Evolutionary conservation across 2,797 vertebrate genomes (phyloP).

Genomic region (Muscicapa striata): DNA sequence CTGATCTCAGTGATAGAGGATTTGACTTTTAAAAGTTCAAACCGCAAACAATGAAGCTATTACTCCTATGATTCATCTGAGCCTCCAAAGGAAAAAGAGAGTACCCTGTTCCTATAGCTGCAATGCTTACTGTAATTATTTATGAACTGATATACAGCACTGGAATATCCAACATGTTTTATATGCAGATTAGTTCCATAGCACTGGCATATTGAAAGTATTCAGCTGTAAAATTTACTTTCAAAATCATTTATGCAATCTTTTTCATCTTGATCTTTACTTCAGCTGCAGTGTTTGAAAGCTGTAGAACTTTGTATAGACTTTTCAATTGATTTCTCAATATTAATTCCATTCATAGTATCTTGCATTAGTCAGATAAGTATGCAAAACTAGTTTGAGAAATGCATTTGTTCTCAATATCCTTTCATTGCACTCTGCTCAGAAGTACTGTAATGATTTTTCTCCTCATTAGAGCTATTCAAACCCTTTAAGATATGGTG

Average conservation of each 20-base stretch:
- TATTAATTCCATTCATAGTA: neutral
- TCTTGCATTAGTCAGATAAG: neutral
- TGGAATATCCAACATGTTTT: neutral
- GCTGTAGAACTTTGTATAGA: neutral
- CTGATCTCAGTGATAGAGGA: neutral
- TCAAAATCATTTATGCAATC: neutral
- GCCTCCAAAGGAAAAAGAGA: neutral
- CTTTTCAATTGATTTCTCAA: neutral
- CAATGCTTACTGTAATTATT: neutral
- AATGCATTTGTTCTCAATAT: neutral
- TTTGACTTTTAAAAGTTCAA: constrained; percentile 15
- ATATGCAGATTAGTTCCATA: neutral
- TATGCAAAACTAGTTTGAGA: neutral
- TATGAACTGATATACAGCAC: neutral
- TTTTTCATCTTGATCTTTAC: neutral
- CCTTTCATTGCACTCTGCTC: neutral
- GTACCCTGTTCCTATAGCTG: neutral
- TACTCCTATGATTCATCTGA: constrained; percentile 10
- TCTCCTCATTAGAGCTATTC: neutral
- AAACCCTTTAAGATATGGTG: neutral
- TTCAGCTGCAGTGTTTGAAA: neutral
- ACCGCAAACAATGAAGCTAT: constrained; percentile 13
- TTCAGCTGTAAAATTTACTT: neutral
- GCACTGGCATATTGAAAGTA: neutral
- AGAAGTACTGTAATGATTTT: neutral